Conservation (phyloP, 2,888 invertebrate species). For the Andricus quercusramuli region DNA sequence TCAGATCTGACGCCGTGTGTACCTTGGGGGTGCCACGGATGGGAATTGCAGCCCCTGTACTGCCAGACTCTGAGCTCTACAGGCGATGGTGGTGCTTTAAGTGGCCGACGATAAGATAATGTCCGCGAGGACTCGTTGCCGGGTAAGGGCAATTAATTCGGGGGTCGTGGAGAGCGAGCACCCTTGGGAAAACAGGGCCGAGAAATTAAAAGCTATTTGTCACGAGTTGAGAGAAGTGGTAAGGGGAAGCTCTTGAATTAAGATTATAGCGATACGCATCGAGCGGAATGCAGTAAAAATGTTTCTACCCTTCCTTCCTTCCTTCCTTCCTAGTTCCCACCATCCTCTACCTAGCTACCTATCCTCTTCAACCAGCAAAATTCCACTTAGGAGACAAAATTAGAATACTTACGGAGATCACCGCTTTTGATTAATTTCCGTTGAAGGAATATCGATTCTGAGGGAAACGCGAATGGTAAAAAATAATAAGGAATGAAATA, state of each 20-base stretch:
- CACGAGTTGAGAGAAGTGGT: conserved; percentile 62
- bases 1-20: conserved; percentile 70
- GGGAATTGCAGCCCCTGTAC: conserved; percentile 44
- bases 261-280: conserved; percentile 71
- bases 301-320: conserved; percentile 13
- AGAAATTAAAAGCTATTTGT: conserved; percentile 79
- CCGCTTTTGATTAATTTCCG: conserved; percentile 29
- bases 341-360: too few species aligned
- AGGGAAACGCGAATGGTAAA: conserved; percentile 1
- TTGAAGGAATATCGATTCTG: conserved; percentile 29
- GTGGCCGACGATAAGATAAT: conserved; percentile 78
- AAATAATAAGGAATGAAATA: conserved; percentile 42
- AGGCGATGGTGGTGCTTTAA: conserved; percentile 67
- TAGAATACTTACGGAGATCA: conserved; percentile 30
- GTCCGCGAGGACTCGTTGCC: conserved; percentile 64
- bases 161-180: conserved; percentile 62
- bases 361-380: not conserved
- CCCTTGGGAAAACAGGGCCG: conserved; percentile 75
- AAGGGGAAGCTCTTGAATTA: conserved; percentile 68
- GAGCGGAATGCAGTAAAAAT: conserved; percentile 53
- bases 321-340: conserved; percentile 34
- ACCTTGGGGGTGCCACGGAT: conserved; percentile 56
- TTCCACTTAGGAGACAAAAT: conserved; percentile 20
- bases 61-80: not conserved
- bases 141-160: conserved; percentile 74